Evolutionary conservation across 2,888 invertebrate genomes (phyloP).

Genomic region (Malacosoma neustria): DNA sequence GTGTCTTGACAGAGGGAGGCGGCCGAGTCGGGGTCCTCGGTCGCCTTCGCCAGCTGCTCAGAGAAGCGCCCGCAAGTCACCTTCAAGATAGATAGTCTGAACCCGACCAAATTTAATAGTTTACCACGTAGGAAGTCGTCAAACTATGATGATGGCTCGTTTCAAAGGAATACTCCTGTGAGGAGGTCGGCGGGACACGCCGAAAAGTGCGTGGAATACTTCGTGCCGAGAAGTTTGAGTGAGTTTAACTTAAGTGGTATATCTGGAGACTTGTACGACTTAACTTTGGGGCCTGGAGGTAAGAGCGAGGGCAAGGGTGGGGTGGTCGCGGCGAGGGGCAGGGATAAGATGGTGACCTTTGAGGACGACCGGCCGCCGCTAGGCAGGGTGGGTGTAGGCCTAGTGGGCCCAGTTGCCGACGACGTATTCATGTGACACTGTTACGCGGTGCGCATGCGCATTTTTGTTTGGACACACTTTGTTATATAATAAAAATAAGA

Average conservation of each 20-base stretch:
- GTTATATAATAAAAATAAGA: constrained; percentile 54
- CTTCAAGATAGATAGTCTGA: constrained; percentile 50
- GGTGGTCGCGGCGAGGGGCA: constrained; percentile 25
- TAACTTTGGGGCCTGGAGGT: constrained; percentile 16
- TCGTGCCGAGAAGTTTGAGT: constrained; percentile 88
- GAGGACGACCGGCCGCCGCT: constrained; percentile 80
- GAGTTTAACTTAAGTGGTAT: constrained; percentile 83
- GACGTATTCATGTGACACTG: constrained; percentile 87
- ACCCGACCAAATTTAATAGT: constrained; percentile 71
- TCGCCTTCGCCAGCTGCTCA: constrained; percentile 24
- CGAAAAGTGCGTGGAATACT: constrained; percentile 84
- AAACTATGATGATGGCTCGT: constrained; percentile 53
- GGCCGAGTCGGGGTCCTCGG: constrained; percentile 44
- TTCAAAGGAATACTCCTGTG: constrained; percentile 79
- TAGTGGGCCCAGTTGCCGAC: constrained; percentile 80
- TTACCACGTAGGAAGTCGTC: constrained; percentile 66
- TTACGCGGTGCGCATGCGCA: constrained; percentile 13
- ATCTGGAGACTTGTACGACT: constrained; percentile 52
- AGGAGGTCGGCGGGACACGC: constrained; percentile 77
- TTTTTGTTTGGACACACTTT: constrained; percentile 40
- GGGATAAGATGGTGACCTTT: constrained; percentile 88
- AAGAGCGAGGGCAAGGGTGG: constrained; percentile 15
- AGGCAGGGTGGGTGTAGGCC: constrained; percentile 53
- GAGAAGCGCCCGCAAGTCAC: constrained; percentile 45
- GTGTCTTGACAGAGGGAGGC: constrained; percentile 75